A percentile compares a stretch with the other conserved stretches of the same genome.
These are phyloP conservation scores for Anthoptus insignis DNA, from an alignment of 2,888 invertebrate genomes.

Conservation along the genomic window DNA sequence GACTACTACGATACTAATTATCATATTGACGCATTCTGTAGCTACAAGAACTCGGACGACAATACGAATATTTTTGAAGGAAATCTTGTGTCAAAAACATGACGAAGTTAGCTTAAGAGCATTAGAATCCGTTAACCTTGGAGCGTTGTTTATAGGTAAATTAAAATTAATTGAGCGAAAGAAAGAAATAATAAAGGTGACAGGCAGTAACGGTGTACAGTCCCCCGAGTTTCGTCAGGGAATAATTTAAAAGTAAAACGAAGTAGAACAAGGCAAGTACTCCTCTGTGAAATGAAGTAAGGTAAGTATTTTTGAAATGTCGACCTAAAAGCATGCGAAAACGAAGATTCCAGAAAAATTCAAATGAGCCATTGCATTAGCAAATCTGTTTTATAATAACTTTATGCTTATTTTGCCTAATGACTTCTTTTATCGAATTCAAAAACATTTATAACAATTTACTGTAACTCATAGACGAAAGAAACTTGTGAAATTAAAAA, in stretches of 20 bases:
- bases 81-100: conserved; percentile 5
- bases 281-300: conserved; percentile 2
- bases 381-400: not conserved
- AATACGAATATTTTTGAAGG: too few relatives aligned
- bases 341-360: conserved; percentile 3
- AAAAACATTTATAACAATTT: too few relatives aligned
- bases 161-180: conserved; percentile 35
- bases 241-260: conserved; percentile 35
- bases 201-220: conserved; percentile 25
- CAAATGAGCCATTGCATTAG: not conserved
- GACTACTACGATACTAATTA: too few relatives aligned
- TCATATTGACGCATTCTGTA: too few relatives aligned
- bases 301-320: conserved; percentile 7
- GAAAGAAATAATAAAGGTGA: conserved; percentile 35
- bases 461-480: too few relatives aligned
- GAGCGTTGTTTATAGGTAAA: conserved; percentile 20
- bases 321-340: conserved; percentile 18
- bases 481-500: too few relatives aligned
- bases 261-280: conserved; percentile 23
- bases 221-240: conserved; percentile 17
- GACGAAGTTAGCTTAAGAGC: not conserved
- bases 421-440: too few relatives aligned
- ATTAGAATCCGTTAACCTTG: conserved; percentile 12
- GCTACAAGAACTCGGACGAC: too few relatives aligned
- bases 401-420: not conserved